Evolutionary conservation across 1,140 invertebrate species (phyloP).

Genomic region (Drosophila takahashii): DNA sequence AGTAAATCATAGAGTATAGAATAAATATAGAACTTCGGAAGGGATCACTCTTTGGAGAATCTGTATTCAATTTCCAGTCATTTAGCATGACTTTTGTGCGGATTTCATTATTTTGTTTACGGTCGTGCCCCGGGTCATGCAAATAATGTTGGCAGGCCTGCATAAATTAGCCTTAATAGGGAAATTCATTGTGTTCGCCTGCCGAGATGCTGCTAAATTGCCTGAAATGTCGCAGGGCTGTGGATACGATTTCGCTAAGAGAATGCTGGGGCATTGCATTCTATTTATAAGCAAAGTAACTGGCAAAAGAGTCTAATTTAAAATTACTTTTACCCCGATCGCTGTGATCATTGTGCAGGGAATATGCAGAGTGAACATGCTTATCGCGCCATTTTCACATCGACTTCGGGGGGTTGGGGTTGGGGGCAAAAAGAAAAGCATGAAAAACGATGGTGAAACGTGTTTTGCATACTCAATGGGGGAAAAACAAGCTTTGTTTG

Average conservation of each 20-base stretch:
- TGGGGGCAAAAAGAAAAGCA: slow-evolving; percentile 17
- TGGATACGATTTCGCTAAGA: slow-evolving; percentile 25
- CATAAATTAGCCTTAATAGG: slow-evolving; percentile 76
- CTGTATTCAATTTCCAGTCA: background rate
- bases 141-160: slow-evolving; percentile 47
- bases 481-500: slow-evolving; percentile 39
- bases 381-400: slow-evolving; percentile 68
- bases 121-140: slow-evolving; percentile 27
- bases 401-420: slow-evolving; percentile 8
- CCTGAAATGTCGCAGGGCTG: slow-evolving; percentile 55
- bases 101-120: slow-evolving; percentile 40
- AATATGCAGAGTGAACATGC: slow-evolving; percentile 48
- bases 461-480: slow-evolving; percentile 68
- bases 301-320: slow-evolving; percentile 38
- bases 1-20: slow-evolving; percentile 14
- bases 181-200: slow-evolving; percentile 61
- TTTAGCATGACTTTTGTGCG: slow-evolving; percentile 6
- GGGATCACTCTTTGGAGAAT: background rate
- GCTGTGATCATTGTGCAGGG: slow-evolving; percentile 8
- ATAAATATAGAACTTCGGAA: background rate
- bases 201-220: slow-evolving; percentile 49
- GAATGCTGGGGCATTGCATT: slow-evolving; percentile 11
- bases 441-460: slow-evolving; percentile 55
- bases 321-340: slow-evolving; percentile 25
- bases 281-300: slow-evolving; percentile 39